Evolutionary conservation across 1,140 invertebrate species (phyloP).

Genomic region (Eulimnadia texana): DNA sequence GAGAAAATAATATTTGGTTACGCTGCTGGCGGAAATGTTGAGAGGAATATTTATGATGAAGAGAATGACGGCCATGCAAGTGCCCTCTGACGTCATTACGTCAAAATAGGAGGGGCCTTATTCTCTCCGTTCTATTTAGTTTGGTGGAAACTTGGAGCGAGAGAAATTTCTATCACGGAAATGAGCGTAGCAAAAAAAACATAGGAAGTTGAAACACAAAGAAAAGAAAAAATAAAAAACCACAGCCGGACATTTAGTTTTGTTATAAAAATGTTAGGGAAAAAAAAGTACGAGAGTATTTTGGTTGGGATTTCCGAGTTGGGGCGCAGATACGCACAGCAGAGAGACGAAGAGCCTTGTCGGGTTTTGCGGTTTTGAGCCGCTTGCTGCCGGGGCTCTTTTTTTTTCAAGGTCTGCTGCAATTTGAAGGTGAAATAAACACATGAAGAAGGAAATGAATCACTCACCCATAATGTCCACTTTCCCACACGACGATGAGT

Average conservation of each 20-base stretch:
- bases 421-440: not conserved
- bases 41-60: no score
- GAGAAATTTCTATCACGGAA: not conserved
- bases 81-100: not conserved
- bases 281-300: no score
- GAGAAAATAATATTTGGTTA: no score
- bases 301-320: no score
- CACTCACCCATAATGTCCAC: not conserved
- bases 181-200: not conserved
- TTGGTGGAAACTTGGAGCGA: no score
- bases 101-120: not conserved
- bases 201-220: not conserved
- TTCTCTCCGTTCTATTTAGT: no score
- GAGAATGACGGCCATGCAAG: not conserved
- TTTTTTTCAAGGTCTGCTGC: not conserved
- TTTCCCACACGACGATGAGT: not conserved
- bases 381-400: not conserved
- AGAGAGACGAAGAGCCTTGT: not conserved
- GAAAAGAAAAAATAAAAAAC: no score
- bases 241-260: no score
- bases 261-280: no score
- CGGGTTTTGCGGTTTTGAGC: not conserved
- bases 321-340: not conserved
- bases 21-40: no score
- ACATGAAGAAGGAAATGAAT: not conserved